Evolutionary conservation across 2,113 vertebrate genomes (phyloP).

Genomic region (Elachura formosa): DNA sequence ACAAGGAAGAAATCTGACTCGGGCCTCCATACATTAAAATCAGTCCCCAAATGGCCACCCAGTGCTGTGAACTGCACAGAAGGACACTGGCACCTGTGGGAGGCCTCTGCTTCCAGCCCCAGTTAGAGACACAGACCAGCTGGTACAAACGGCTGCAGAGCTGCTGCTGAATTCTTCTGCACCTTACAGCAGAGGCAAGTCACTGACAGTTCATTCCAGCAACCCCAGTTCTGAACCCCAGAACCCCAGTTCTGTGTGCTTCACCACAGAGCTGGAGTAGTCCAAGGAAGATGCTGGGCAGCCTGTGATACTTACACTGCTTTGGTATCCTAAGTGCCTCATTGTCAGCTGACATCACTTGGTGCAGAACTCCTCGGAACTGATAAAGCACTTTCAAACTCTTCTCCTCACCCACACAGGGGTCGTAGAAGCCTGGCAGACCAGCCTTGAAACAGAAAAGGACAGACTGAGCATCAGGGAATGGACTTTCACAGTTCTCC

Average conservation of each 20-base stretch:
- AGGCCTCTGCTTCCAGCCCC: not conserved
- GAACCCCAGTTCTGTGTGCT: not conserved
- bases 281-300: not conserved
- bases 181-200: not conserved
- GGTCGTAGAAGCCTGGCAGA: slow-evolving; percentile 96
- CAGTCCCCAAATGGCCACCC: not conserved
- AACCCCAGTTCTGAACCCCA: not conserved
- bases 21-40: not conserved
- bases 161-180: not conserved
- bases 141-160: not conserved
- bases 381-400: slow-evolving; percentile 97
- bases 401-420: slow-evolving; percentile 96
- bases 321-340: slow-evolving; percentile 98
- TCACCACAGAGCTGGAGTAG: not conserved
- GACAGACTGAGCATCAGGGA: not conserved
- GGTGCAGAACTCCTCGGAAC: slow-evolving; percentile 95
- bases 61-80: not conserved
- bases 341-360: slow-evolving; percentile 88
- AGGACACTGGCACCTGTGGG: not conserved
- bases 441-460: slow-evolving; percentile 76
- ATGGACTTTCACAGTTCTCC: not conserved
- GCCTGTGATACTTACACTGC: slow-evolving; percentile 85
- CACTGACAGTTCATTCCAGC: not conserved
- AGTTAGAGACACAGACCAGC: not conserved
- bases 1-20: not conserved